phyloP scores from a whole-genome alignment of 2,113 vertebrate species.

The Sisor rabdophorus region DNA sequence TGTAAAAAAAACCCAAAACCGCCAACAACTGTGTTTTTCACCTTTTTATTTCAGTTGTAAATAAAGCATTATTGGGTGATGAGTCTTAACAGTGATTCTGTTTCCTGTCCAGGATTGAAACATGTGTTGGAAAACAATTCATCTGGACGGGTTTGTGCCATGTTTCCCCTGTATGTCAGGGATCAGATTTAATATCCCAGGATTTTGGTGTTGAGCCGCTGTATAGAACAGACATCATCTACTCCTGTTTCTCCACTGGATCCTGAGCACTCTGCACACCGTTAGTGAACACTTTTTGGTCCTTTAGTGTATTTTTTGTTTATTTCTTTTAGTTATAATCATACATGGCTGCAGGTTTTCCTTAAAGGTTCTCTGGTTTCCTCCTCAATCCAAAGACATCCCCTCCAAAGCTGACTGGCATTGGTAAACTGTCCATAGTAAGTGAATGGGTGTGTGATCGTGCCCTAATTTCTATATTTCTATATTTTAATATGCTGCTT shows the following conservation, averaged over 20 bases:
- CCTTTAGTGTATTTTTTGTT: not conserved
- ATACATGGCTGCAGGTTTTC: too few relatives aligned
- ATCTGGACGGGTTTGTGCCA: slow-evolving; percentile 6
- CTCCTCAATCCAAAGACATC: too few relatives aligned
- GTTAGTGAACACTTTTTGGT: not conserved
- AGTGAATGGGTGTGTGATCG: too few relatives aligned
- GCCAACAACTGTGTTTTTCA: too few relatives aligned
- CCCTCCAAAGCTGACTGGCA: too few relatives aligned
- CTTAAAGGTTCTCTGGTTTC: too few relatives aligned
- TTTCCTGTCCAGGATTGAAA: not conserved
- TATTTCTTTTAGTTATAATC: not conserved
- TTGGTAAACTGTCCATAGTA: too few relatives aligned
- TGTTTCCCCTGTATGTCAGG: slow-evolving; percentile 36
- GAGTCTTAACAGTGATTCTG: not conserved
- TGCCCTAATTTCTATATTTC: too few relatives aligned
- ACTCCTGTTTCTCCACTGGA: slow-evolving; percentile 21
- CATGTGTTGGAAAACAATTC: slow-evolving; percentile 17
- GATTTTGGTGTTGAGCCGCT: slow-evolving; percentile 29
- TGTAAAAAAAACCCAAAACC: too few relatives aligned
- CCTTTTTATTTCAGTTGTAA: too few relatives aligned
- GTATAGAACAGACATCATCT: slow-evolving; percentile 9
- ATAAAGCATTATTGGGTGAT: not conserved
- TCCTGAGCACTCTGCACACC: not conserved
- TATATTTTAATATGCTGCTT: too few relatives aligned
- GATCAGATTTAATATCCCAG: slow-evolving; percentile 47